These are phyloP conservation scores for Stigmatopora argus DNA, from an alignment of 2,113 vertebrate genomes.

Conservation along the genomic window DNA sequence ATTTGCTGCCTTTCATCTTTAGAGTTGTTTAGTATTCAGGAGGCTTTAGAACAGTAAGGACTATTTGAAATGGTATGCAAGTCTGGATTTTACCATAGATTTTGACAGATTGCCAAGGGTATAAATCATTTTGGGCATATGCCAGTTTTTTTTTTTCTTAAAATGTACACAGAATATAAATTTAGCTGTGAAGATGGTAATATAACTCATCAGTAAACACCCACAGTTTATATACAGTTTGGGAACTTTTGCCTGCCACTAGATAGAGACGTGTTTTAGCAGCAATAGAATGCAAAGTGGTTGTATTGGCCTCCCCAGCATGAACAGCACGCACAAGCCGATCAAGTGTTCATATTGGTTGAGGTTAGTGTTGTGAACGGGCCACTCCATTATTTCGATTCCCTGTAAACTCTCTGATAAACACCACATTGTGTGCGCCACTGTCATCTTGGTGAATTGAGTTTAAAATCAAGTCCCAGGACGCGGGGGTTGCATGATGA, in stretches of 20 bases:
- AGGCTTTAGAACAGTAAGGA: too few species aligned
- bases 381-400: not conserved
- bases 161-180: too few species aligned
- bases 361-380: not conserved
- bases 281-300: not conserved
- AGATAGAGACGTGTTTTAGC: not conserved
- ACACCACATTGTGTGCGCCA: not conserved
- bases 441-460: not conserved
- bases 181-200: too few species aligned
- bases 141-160: too few species aligned
- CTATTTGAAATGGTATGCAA: too few species aligned
- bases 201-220: too few species aligned
- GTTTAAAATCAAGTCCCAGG: not conserved
- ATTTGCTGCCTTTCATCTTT: too few species aligned
- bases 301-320: not conserved
- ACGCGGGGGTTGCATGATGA: not conserved
- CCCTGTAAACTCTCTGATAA: not conserved
- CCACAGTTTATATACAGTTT: too few species aligned
- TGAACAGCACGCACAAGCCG: slow-evolving; percentile 3
- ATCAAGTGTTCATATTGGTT: not conserved
- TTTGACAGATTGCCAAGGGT: too few species aligned
- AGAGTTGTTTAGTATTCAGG: too few species aligned
- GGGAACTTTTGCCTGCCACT: not conserved
- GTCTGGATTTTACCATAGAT: too few species aligned
- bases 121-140: too few species aligned